phyloP scores from a whole-genome alignment of 1,140 invertebrate genomes.

The Venustaconcha ellipsiformis region DNA sequence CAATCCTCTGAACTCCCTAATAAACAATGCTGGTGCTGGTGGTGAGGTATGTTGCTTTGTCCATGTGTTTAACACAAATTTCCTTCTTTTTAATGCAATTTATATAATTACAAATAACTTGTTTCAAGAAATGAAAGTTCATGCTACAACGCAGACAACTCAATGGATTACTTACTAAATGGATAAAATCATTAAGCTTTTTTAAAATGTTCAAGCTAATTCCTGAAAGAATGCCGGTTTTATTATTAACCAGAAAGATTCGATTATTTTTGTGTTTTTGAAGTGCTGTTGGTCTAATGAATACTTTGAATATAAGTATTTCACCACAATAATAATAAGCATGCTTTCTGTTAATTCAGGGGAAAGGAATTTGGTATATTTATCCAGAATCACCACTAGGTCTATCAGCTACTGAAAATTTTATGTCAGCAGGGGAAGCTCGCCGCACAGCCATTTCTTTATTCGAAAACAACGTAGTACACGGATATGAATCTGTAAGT shows the following conservation, averaged over 20 bases:
- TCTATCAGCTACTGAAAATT: neutral
- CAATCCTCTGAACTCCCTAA: slow-evolving; percentile 21
- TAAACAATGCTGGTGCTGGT: slow-evolving; percentile 44
- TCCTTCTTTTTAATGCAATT: neutral
- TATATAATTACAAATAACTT: neutral
- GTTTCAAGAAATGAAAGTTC: no score
- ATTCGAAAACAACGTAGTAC: slow-evolving; percentile 24
- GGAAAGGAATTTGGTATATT: slow-evolving; percentile 19
- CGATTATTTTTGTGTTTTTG: neutral
- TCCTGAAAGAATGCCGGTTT: no score
- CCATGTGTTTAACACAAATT: neutral
- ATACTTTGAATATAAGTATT: neutral
- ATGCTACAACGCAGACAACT: no score
- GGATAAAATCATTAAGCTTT: no score
- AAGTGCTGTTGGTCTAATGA: neutral
- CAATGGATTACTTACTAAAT: no score
- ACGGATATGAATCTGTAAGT: slow-evolving; percentile 13
- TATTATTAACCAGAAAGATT: neutral
- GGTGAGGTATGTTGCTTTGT: slow-evolving; percentile 11
- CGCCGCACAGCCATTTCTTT: slow-evolving; percentile 1
- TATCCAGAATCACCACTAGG: slow-evolving; percentile 17
- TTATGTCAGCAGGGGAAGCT: slow-evolving; percentile 13
- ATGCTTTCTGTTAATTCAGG: neutral
- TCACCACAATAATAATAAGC: neutral
- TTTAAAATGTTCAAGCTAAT: no score